These are phyloP conservation scores for Paratilapia polleni DNA, from an alignment of 2,113 vertebrate species.

Conservation along the genomic window DNA sequence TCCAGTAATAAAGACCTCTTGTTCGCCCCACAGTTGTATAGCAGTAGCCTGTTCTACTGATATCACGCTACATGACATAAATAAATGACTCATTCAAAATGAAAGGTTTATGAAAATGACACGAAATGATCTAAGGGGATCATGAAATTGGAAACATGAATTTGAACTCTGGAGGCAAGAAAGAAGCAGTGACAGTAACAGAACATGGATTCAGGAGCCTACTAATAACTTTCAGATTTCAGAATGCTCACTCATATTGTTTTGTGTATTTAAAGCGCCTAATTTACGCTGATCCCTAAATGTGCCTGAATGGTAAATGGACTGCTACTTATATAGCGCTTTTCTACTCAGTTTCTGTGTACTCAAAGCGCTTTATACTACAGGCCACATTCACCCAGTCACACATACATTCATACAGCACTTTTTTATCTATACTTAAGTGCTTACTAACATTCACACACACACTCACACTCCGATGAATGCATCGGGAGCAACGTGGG, in stretches of 20 bases:
- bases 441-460: too few species aligned
- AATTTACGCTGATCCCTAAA: background rate
- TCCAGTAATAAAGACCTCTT: slow-evolving; percentile 65
- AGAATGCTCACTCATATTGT: slow-evolving; percentile 1
- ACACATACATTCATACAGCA: too few species aligned
- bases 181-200: slow-evolving; percentile 10
- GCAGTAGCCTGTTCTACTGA: slow-evolving; percentile 16
- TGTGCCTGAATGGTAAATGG: background rate
- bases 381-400: too few species aligned
- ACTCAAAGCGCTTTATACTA: too few species aligned
- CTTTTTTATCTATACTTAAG: too few species aligned
- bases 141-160: slow-evolving; percentile 16
- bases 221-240: slow-evolving; percentile 36
- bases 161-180: slow-evolving; percentile 13
- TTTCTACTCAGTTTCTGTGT: too few species aligned
- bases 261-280: slow-evolving; percentile 6
- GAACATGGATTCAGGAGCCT: slow-evolving; percentile 16
- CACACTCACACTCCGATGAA: too few species aligned
- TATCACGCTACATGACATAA: slow-evolving; percentile 32
- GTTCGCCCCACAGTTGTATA: slow-evolving; percentile 47
- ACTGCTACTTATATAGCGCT: too few species aligned
- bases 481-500: too few species aligned
- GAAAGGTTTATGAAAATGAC: slow-evolving; percentile 41
- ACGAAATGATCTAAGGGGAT: slow-evolving; percentile 15
- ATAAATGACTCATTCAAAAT: slow-evolving; percentile 43